Conservation (phyloP, 2,113 vertebrate species). For the Apeltes quadracus region DNA sequence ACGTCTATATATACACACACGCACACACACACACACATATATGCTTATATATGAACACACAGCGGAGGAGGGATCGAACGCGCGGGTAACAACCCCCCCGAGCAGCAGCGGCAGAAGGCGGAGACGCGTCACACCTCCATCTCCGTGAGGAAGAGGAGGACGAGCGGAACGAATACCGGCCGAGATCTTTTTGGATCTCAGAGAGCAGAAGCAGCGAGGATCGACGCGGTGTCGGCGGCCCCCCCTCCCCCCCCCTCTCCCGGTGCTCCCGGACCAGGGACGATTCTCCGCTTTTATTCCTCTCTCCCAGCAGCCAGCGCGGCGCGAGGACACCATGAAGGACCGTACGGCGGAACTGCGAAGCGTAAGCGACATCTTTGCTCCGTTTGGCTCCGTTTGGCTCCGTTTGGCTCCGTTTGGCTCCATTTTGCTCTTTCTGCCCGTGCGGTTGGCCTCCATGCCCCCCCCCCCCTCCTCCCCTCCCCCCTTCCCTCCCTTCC, state of each 20-base stretch:
- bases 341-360: conserved; percentile 77
- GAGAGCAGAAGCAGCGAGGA: conserved; percentile 43
- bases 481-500: not conserved
- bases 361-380: conserved; percentile 58
- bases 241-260: conserved; percentile 45
- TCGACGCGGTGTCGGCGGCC: conserved; percentile 45
- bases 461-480: not conserved
- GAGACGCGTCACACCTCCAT: conserved; percentile 61
- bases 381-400: conserved; percentile 11
- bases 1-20: too few relatives aligned
- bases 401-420: too few relatives aligned
- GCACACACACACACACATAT: too few relatives aligned
- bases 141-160: conserved; percentile 28
- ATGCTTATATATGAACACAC: not conserved
- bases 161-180: not conserved
- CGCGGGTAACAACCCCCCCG: conserved; percentile 9
- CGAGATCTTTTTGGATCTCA: conserved; percentile 19
- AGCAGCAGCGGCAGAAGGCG: conserved; percentile 43
- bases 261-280: not conserved
- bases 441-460: not conserved
- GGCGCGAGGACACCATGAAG: conserved; percentile 71
- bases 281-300: conserved; percentile 22
- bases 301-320: conserved; percentile 48
- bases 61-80: conserved; percentile 30
- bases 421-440: conserved; percentile 32